These are phyloP conservation scores for Dromaius novaehollandiae DNA, from an alignment of 2,113 vertebrate genomes.

Conservation along the genomic window DNA sequence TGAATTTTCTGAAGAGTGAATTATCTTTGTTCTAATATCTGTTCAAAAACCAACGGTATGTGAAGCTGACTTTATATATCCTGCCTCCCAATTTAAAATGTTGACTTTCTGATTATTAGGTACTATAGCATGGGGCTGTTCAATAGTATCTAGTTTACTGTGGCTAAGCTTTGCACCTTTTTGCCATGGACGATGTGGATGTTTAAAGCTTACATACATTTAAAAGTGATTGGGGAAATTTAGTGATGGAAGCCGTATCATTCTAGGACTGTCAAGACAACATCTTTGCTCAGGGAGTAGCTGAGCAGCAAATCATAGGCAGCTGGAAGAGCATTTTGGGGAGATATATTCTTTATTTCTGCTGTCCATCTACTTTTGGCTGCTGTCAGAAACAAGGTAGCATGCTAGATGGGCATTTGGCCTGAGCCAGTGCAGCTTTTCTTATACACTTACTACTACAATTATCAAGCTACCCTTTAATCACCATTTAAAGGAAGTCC, in stretches of 20 bases:
- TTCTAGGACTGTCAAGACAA: background rate
- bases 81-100: background rate
- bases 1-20: background rate
- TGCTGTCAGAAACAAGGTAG: background rate
- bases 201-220: background rate
- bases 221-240: background rate
- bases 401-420: background rate
- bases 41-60: background rate
- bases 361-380: background rate
- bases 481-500: background rate
- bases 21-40: background rate
- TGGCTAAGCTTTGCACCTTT: background rate
- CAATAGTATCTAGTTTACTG: background rate
- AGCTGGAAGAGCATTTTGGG: background rate
- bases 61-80: background rate
- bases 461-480: background rate
- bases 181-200: accelerated
- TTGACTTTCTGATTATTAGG: background rate
- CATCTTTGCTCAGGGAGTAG: background rate
- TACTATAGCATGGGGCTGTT: background rate
- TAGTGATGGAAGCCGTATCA: background rate
- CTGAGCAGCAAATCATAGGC: background rate
- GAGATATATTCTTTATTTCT: background rate
- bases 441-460: background rate
- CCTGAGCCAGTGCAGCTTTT: background rate